phyloP scores from a whole-genome alignment of 2,113 vertebrate species.

The Glaucomys volans region DNA sequence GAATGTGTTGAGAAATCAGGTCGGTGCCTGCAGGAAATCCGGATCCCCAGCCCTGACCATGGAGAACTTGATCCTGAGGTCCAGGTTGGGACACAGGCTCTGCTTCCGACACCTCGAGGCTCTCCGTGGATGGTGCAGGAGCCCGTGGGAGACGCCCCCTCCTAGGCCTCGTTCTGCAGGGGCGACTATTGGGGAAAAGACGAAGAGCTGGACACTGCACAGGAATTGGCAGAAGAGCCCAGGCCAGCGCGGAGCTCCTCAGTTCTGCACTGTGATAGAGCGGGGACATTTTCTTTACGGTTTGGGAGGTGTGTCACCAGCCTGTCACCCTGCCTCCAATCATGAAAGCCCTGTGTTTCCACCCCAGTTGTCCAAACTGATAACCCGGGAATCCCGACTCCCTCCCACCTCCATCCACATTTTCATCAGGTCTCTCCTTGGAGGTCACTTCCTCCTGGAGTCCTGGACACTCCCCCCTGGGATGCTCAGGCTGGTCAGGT shows the following conservation, averaged over 20 bases:
- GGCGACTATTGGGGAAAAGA: not conserved
- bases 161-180: accelerated
- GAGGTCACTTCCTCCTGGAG: not conserved
- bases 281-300: not conserved
- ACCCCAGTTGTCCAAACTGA: not conserved
- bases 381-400: not conserved
- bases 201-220: not conserved
- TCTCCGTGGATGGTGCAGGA: not conserved
- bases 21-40: too few species aligned
- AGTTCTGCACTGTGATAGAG: accelerated
- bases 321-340: not conserved
- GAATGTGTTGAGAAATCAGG: not conserved
- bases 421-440: too few species aligned
- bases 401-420: too few species aligned
- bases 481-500: not conserved
- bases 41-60: not conserved
- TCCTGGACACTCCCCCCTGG: not conserved
- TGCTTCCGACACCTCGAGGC: not conserved
- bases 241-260: accelerated
- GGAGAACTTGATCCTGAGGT: not conserved
- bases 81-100: not conserved
- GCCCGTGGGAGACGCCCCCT: not conserved
- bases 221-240: too few species aligned
- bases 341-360: too few species aligned
- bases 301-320: not conserved